phyloP scores from a whole-genome alignment of 2,888 invertebrate genomes.

The Pilophorus perplexus region DNA sequence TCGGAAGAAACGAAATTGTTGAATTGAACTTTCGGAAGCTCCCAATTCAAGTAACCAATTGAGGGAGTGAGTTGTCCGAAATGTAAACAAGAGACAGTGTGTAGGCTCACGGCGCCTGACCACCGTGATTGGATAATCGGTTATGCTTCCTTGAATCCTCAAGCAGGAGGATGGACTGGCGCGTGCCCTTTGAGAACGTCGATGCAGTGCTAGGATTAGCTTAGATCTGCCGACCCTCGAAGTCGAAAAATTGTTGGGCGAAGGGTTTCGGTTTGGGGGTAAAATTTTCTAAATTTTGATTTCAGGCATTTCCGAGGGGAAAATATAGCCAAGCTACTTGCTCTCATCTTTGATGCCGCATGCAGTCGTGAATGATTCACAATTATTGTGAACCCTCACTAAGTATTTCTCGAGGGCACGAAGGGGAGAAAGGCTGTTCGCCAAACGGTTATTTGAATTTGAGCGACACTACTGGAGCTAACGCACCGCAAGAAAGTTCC shows the following conservation, averaged over 20 bases:
- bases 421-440: not conserved
- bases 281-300: too few relatives aligned
- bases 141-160: conserved; percentile 33
- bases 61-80: conserved; percentile 28
- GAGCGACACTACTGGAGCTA: conserved; percentile 17
- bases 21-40: conserved; percentile 21
- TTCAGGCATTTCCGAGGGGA: too few relatives aligned
- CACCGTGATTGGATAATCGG: conserved; percentile 36
- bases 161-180: conserved; percentile 3
- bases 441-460: conserved; percentile 21
- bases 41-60: conserved; percentile 34
- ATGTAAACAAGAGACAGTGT: conserved; percentile 37
- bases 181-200: conserved; percentile 23
- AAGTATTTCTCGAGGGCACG: too few relatives aligned
- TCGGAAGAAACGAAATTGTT: too few relatives aligned
- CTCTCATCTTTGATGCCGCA: too few relatives aligned
- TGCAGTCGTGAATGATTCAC: too few relatives aligned
- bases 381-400: too few relatives aligned
- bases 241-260: too few relatives aligned
- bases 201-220: too few relatives aligned
- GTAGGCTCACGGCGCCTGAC: conserved; percentile 29
- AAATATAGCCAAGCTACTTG: too few relatives aligned
- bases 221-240: too few relatives aligned
- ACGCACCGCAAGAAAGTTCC: conserved; percentile 32
- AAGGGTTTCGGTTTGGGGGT: too few relatives aligned